phyloP scores from a whole-genome alignment of 1,140 invertebrate genomes.

The Drosophila mayri region DNA sequence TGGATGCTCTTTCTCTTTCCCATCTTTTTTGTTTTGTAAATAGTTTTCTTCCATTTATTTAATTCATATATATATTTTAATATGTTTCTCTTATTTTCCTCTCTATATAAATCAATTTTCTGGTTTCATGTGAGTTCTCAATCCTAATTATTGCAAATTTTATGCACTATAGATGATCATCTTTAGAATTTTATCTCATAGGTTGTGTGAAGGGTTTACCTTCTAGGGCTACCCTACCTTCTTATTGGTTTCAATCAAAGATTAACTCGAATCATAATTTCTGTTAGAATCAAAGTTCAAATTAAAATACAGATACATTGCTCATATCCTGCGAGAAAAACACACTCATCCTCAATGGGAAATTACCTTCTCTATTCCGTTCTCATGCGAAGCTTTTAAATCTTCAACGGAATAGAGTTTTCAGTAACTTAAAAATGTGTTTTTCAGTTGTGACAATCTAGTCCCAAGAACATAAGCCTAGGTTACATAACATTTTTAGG shows the following conservation, averaged over 20 bases:
- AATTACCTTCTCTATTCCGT: not conserved
- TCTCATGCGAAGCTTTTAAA: conserved; percentile 3
- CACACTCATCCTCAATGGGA: not conserved
- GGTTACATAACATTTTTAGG: not conserved
- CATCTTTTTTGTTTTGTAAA: conserved; percentile 47
- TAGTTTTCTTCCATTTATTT: conserved; percentile 60
- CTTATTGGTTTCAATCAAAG: conserved; percentile 13
- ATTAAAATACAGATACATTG: not conserved
- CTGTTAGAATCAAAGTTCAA: not conserved
- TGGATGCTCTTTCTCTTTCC: conserved; percentile 35
- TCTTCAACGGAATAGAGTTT: conserved; percentile 8
- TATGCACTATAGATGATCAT: conserved; percentile 59
- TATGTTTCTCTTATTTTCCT: conserved; percentile 46
- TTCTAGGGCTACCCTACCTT: conserved; percentile 25
- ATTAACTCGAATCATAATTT: not conserved
- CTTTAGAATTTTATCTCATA: conserved; percentile 45
- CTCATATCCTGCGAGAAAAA: conserved; percentile 1
- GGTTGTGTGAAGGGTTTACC: conserved; percentile 44
- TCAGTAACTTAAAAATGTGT: not conserved
- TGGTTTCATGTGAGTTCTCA: conserved; percentile 32
- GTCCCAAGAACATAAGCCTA: not conserved
- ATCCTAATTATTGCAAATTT: conserved; percentile 59
- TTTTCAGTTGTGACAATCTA: not conserved
- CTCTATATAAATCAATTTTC: conserved; percentile 36
- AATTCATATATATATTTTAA: conserved; percentile 46